Conservation (phyloP, 2,113 vertebrate species). For the Ceuthmochares aereus region DNA sequence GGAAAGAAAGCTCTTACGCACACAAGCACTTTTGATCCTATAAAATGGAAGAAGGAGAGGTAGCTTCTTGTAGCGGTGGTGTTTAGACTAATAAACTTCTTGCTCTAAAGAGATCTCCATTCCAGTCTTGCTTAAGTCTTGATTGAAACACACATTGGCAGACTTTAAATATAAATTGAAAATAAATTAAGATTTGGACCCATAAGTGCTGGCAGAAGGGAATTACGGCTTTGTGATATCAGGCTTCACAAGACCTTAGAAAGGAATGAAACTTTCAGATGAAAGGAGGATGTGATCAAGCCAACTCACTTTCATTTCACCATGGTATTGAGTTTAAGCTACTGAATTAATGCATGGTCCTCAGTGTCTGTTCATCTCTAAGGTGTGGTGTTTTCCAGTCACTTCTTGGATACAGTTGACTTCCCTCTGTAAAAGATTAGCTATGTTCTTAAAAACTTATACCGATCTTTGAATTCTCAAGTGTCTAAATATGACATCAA, state of each 20-base stretch:
- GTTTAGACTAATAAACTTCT: neutral
- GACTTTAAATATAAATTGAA: neutral
- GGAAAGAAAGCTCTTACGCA: neutral
- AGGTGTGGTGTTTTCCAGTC: neutral
- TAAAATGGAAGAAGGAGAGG: neutral
- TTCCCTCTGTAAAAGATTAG: neutral
- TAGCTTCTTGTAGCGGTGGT: neutral
- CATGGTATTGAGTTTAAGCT: neutral
- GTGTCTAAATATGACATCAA: neutral
- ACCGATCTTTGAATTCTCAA: neutral
- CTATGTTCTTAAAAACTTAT: neutral
- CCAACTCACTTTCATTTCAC: neutral
- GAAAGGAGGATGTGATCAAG: neutral
- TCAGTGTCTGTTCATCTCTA: neutral
- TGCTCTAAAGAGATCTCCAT: neutral
- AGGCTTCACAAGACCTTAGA: neutral
- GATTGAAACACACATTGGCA: neutral
- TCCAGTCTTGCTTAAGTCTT: neutral
- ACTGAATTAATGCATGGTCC: neutral
- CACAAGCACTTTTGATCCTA: neutral
- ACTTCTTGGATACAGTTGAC: neutral
- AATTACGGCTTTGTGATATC: neutral
- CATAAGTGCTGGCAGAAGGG: rapidly evolving
- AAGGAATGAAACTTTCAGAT: neutral
- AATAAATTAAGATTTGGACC: neutral